Base-by-base conservation (phyloP, 2,888 invertebrate species). In the Thymelicus lineola region DNA sequence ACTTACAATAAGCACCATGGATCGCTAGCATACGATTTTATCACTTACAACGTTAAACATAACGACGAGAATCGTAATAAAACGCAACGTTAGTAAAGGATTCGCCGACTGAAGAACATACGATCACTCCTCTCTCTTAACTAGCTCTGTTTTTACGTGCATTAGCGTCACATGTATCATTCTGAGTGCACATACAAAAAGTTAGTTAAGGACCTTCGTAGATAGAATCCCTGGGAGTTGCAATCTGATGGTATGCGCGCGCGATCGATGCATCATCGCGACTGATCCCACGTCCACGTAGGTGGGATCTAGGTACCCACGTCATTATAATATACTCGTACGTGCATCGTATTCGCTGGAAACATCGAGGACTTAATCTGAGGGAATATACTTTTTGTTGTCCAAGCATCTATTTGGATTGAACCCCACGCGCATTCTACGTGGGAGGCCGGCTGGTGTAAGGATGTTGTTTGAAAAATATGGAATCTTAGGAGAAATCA, bases 101-200 rank as follows among this genome's bases (percentile, higher is more conserved):
- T 55, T 15, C 38, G 58, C 50, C 63, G 63, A 48, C 69, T 38
- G 57, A 69, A 64, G 58, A 64, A 57, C 58, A 48, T 10, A 48
- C 20, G 66, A 59, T 59, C 65, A 38, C 71, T 71, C 71, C 71
- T 71, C 72, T 71, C 74, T 72, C 69, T 74, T 76, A 75, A 75
- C 73, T 71, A 73, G 73, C 69, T 73, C 74, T 48, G 79, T 85
- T 85, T 85, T 85, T 85, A 77, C 77, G 69, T 62, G 60, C 83
- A 83, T 83, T 78, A 83, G 75, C 74, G 77, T 79, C 81, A 72
- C 76, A 77, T 77, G 74, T 77, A 76, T 80, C 80, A 78, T 72
- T 74, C 71, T 74, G 76, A 78, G 76, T 72, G 75, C 75, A 71
- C 72, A 15, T 42, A 69, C 77, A 84, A 82, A 81, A 82, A 83